These are phyloP conservation scores for Sesamia inferens DNA, from an alignment of 2,888 invertebrate species.

Conservation along the genomic window DNA sequence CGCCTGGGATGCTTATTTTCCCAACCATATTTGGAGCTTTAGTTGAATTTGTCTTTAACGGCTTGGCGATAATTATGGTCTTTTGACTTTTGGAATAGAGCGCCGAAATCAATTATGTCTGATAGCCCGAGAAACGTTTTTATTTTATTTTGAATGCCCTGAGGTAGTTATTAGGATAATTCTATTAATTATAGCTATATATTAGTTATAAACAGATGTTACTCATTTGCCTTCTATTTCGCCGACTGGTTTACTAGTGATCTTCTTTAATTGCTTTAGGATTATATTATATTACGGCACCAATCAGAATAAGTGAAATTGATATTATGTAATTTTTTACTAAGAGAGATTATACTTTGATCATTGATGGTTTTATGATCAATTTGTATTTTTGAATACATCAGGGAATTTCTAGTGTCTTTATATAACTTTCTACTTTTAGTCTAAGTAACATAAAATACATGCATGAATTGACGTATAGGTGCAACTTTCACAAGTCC, in stretches of 20 bases:
- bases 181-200: conserved; percentile 79
- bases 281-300: conserved; percentile 52
- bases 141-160: conserved; percentile 79
- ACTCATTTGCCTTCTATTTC: conserved; percentile 62
- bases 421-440: conserved; percentile 54
- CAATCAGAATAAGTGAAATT: conserved; percentile 47
- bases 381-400: conserved; percentile 39
- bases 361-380: conserved; percentile 31
- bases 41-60: conserved; percentile 72
- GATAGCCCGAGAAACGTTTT: conserved; percentile 76
- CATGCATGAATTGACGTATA: conserved; percentile 41
- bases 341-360: conserved; percentile 45
- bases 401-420: conserved; percentile 26
- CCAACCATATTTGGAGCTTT: conserved; percentile 54
- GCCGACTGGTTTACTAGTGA: conserved; percentile 63
- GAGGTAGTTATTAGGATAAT: conserved; percentile 76
- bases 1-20: conserved; percentile 61
- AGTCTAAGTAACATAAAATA: conserved; percentile 23
- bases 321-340: conserved; percentile 62
- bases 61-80: conserved; percentile 67
- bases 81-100: conserved; percentile 70
- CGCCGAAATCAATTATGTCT: conserved; percentile 83
- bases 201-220: conserved; percentile 69
- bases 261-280: conserved; percentile 62
- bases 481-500: conserved; percentile 58